Evolutionary conservation across 2,113 vertebrate genomes (phyloP), one percentile per base, ranked within the genome.

Genomic region (Cygnus atratus): DNA sequence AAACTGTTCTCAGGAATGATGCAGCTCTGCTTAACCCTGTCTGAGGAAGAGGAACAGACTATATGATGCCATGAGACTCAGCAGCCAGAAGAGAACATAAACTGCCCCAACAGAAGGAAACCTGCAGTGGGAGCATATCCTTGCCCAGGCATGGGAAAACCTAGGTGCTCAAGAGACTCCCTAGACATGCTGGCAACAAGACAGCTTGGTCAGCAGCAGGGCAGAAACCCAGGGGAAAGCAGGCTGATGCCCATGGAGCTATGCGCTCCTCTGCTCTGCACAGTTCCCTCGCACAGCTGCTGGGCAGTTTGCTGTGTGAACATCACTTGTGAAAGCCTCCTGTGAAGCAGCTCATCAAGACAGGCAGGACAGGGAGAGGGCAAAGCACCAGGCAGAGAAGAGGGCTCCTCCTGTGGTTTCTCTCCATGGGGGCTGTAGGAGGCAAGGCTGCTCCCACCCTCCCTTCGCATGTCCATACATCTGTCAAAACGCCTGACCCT

Each of bases 11-110:
- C 43, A 43, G 82, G 46, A 82, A 18, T 4, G 9, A 67, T 8
- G 25, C 63, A 80, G 80, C 63, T 41, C 22, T 24, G 28, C 8
- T 25, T 24, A 46, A 48, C 43, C 21, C 61, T 46, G 24, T 5
- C 31, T 22, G 50, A 52, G 13, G 17, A 2, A 57, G 8, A 62
- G 24, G 24, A 63, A 55, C 0, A 1, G 81, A 13, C 33, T 1
- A 21, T 19, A 21, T 3, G 68, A 50, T 46, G 19, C 73, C 73
- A n/a, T 2, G 65, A 94, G 43, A 29, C 28, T n/a, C 89, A 31
- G 41, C 59, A 86, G 59, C 33, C 59, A 62, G 77, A 44, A 55
- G 26, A 72, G 43, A 79, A 59, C 1, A 15, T 16, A 28, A 37
- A 80, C 82, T 0, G 2, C 3, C 14, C 48, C 58, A 78, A 0